phyloP scores from a whole-genome alignment of 2,797 vertebrate genomes.

The Scyliorhinus canicula region DNA sequence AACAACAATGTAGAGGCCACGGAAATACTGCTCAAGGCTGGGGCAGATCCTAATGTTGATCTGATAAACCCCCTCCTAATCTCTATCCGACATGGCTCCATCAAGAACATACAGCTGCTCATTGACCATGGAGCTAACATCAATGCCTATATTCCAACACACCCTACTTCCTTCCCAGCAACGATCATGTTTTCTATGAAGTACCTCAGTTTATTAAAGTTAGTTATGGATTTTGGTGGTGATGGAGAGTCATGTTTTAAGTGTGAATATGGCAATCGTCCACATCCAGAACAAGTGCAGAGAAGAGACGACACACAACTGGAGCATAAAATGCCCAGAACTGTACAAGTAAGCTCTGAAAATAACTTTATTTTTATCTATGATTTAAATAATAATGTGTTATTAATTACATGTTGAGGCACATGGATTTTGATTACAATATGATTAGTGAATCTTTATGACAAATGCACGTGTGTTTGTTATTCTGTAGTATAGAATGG shows the following conservation, averaged over 20 bases:
- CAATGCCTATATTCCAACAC: slow-evolving; percentile 70
- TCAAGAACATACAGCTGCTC: slow-evolving; percentile 68
- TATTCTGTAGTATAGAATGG: neutral
- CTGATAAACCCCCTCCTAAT: slow-evolving; percentile 77
- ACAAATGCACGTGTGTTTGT: neutral
- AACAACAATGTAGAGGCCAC: slow-evolving; percentile 75
- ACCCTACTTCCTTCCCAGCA: slow-evolving; percentile 82
- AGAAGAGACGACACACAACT: neutral
- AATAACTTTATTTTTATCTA: slow-evolving; percentile 40
- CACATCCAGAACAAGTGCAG: slow-evolving; percentile 64
- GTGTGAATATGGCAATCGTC: slow-evolving; percentile 66
- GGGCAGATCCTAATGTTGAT: slow-evolving; percentile 82
- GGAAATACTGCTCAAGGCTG: slow-evolving; percentile 67
- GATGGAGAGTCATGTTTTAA: slow-evolving; percentile 74
- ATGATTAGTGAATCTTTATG: neutral
- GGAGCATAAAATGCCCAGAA: neutral
- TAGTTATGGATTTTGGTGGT: slow-evolving; percentile 80
- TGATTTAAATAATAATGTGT: slow-evolving; percentile 40
- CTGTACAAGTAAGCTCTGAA: slow-evolving; percentile 20
- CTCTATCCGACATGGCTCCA: slow-evolving; percentile 73
- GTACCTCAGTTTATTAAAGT: slow-evolving; percentile 77
- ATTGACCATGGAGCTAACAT: slow-evolving; percentile 80
- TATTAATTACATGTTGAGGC: neutral
- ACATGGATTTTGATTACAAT: neutral
- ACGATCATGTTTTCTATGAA: slow-evolving; percentile 87